These are phyloP conservation scores for Smittia aterrima DNA, from an alignment of 2,888 invertebrate genomes.

Conservation along the genomic window DNA sequence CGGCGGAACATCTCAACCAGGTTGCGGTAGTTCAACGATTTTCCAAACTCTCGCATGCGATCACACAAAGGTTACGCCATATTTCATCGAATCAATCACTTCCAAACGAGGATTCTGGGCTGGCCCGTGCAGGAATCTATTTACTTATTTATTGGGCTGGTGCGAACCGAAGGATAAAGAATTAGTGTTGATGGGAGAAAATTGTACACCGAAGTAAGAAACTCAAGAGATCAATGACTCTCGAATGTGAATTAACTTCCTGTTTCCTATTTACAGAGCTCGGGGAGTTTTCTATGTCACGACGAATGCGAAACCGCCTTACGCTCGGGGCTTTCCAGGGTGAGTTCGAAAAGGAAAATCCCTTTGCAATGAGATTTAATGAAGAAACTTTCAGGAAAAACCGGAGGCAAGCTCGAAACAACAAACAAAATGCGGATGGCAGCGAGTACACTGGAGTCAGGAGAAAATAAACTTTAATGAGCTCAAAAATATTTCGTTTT, in stretches of 20 bases:
- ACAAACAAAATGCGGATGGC: background rate
- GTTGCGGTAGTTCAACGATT: conserved; percentile 76
- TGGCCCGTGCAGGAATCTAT: conserved; percentile 76
- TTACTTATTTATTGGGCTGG: conserved; percentile 82
- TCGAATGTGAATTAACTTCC: background rate
- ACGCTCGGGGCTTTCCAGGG: conserved; percentile 76
- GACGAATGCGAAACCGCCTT: conserved; percentile 79
- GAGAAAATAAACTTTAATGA: background rate
- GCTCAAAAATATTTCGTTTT: background rate
- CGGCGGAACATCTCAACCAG: conserved; percentile 79
- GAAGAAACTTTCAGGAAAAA: conserved; percentile 19
- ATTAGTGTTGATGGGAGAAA: conserved; percentile 84
- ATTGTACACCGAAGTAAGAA: conserved; percentile 71
- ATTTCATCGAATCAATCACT: conserved; percentile 85
- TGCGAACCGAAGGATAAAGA: conserved; percentile 76
- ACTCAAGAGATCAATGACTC: background rate
- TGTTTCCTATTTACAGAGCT: conserved; percentile 60
- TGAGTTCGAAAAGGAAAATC: conserved; percentile 45
- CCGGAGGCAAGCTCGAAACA: conserved; percentile 21
- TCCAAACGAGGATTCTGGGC: conserved; percentile 79
- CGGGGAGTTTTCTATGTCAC: conserved; percentile 85
- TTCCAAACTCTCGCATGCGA: conserved; percentile 85
- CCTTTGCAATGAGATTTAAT: background rate
- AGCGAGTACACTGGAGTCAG: conserved; percentile 14
- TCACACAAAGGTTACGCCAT: conserved; percentile 86